Evolutionary conservation across 2,888 invertebrate species (phyloP), one percentile per base, ranked within the genome.

Genomic region (Sclerodermus sp.): DNA sequence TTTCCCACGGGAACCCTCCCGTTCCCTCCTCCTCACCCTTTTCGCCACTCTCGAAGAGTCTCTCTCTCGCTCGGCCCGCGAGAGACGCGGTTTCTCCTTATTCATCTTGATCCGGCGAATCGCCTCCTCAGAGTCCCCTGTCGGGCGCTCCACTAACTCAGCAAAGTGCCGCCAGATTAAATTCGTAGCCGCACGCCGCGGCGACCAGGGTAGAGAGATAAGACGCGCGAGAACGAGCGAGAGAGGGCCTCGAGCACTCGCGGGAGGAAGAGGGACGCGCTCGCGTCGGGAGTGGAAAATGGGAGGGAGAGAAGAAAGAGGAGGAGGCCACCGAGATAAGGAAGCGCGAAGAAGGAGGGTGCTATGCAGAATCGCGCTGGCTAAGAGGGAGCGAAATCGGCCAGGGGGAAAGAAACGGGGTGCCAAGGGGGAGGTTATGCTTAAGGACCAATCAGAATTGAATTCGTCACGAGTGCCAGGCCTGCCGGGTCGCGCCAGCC

Each of bases 391-490:
- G 38, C 23, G 49, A 37, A 57, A n/a, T n/a, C n/a, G n/a, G n/a
- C n/a, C n/a, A n/a, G 52, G 55, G 67, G 59, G 66, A 65, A 65
- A 64, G 62, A 55, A 66, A 65, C 65, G 57, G 64, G 66, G 66
- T 62, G 65, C 66, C 60, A 69, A 69, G 71, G 70, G 74, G 76
- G 74, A 73, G 76, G 75, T 68, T 73, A 71, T 78, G 79, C 78
- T 79, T 76, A 74, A 77, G 81, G 79, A 81, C 84, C 83, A 84
- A 84, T 84, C 78, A 82, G 82, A 80, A 81, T 80, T 77, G 81
- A 80, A 82, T 82, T 82, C 83, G 83, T 83, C 82, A 81, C 81
- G 80, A 76, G 70, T 67, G 72, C 75, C 23, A 23, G 23, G 23
- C 23, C 8, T 8, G 23, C 23, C 23, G 23, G 23, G 23, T 8